Percentiles rank a stretch among this genome's conserved stretches.
Conservation (phyloP, 2,797 vertebrate genomes). For the Tamandua tetradactyla region DNA sequence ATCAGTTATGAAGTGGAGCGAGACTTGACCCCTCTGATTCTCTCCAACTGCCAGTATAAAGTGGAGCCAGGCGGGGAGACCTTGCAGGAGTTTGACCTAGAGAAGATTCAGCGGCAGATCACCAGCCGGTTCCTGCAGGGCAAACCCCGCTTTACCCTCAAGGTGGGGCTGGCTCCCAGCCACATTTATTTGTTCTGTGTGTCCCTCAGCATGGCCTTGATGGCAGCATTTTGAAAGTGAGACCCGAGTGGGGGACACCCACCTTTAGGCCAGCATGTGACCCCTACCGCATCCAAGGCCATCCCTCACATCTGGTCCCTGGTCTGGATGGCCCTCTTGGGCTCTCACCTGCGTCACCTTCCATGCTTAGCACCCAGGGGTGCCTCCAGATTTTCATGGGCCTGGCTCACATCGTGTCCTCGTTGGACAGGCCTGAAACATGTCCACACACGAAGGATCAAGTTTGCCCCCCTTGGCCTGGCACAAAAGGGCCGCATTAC, state of each 20-base stretch:
- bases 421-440: accelerated
- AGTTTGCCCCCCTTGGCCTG: no score
- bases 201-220: no score
- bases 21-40: conserved; percentile 92
- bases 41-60: conserved; percentile 96
- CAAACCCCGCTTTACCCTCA: conserved; percentile 91
- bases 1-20: conserved; percentile 93
- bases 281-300: no score
- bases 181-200: accelerated
- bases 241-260: accelerated
- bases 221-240: neutral
- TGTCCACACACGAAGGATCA: accelerated
- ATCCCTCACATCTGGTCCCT: neutral
- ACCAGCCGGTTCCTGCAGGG: conserved; percentile 92
- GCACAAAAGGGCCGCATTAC: neutral
- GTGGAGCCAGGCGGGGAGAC: conserved; percentile 92
- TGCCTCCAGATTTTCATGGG: neutral
- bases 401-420: neutral
- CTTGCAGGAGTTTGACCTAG: conserved; percentile 91
- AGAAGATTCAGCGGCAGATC: conserved; percentile 95
- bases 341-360: neutral
- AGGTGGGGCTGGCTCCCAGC: conserved; percentile 82
- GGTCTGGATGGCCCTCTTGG: neutral
- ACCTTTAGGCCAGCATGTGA: neutral
- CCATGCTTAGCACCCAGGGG: neutral